Base-by-base conservation (phyloP, 2,888 invertebrate species). In the Strigamia transsilvanica region DNA sequence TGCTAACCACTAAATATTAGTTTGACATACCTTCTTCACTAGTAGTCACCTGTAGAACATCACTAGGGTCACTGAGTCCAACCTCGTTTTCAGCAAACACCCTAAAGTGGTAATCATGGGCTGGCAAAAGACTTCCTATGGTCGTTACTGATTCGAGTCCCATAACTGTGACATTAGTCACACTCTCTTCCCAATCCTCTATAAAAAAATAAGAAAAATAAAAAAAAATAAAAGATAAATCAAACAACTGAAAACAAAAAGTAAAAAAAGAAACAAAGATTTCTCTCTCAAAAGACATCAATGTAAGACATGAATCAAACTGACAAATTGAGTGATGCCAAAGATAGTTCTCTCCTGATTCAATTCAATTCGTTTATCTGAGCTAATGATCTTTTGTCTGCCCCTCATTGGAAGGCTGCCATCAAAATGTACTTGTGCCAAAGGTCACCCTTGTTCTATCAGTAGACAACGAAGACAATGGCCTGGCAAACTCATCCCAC, bases 61-160 rank as follows among this genome's bases (percentile, higher is more conserved):
- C 96, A 0, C 97, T 97, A 1, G 96, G 94, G 85, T 94, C 94
- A 42, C 97, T 97, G 15, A 93, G 92, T 82, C 98, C 97, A 84
- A 97, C 93, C 88, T 95, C 95, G 87, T 98, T 98, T 89, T 97
- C 95, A 83, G 97, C 97, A 2, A 96, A 94, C 86, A 97, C 95
- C 84, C 96, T 91, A 85, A 97, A 92, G 87, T 97, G 96, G 87
- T 98, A 98, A 0, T 95, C 95, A 2, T 97, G 96, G 42, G 96
- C 95, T 34, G 97, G 97, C 85, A 94, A 91, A 7, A 97, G 90
- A 87, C 91, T 91, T 5, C 91, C 89, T 32, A 83, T 46, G 77
- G 73, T 80, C 42, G 83, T 80, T 27, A 80, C 41, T 38, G 61
- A 66, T 38, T 81, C 81, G 34, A 66, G 38, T n/a, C 81, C 66